phyloP scores from a whole-genome alignment of 2,888 invertebrate genomes.

The Hedya salicella region DNA sequence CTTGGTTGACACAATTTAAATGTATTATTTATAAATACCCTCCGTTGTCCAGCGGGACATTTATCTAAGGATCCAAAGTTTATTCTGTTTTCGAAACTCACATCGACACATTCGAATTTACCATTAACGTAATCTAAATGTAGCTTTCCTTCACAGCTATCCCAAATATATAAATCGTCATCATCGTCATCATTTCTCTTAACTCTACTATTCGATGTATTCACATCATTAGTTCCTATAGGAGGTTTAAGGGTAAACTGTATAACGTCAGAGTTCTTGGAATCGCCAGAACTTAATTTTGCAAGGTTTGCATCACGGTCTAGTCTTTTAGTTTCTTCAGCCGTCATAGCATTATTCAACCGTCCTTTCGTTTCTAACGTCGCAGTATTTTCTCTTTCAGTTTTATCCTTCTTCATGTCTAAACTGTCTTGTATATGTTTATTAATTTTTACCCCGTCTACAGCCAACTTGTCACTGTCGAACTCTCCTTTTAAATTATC shows the following conservation, averaged over 20 bases:
- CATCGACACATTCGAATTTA: not conserved
- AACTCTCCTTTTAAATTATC: too few species aligned
- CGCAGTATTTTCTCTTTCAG: too few species aligned
- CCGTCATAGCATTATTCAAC: too few species aligned
- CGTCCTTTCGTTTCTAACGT: too few species aligned
- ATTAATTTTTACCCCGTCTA: too few species aligned
- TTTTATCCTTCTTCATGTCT: too few species aligned
- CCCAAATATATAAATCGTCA: not conserved
- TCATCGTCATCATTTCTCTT: not conserved
- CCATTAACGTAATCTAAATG: not conserved
- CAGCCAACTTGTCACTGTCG: too few species aligned
- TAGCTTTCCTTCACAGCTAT: not conserved
- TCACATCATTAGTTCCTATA: not conserved
- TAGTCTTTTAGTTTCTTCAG: too few species aligned
- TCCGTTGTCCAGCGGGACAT: not conserved
- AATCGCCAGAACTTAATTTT: too few species aligned
- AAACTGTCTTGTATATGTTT: too few species aligned
- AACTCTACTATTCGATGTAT: not conserved
- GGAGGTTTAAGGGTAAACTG: not conserved
- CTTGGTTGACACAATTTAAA: not conserved
- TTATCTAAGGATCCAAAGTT: not conserved
- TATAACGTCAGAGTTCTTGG: not conserved
- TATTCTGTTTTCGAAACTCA: not conserved
- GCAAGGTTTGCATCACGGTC: too few species aligned
- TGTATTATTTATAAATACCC: not conserved